Evolutionary conservation across 2,888 invertebrate species (phyloP).

Genomic region (Nomada flava): DNA sequence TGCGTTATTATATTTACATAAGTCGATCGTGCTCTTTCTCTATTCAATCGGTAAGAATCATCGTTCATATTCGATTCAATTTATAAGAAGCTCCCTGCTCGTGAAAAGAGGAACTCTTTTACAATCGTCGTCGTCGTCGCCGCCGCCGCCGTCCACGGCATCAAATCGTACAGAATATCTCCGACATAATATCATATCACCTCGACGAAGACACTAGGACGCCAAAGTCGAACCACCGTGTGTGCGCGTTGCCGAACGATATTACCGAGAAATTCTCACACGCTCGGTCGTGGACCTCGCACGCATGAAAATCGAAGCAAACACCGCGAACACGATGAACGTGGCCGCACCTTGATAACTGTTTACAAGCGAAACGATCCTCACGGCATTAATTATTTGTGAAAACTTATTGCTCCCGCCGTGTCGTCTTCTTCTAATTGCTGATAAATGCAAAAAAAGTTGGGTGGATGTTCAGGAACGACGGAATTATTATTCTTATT

Average conservation of each 20-base stretch:
- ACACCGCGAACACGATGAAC: constrained; percentile 48
- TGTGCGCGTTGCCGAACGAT: constrained; percentile 25
- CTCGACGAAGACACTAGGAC: constrained; percentile 8
- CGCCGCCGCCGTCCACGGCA: constrained; percentile 51
- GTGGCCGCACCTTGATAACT: constrained; percentile 59
- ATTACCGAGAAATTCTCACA: constrained; percentile 38
- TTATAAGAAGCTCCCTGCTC: background rate
- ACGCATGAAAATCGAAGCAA: constrained; percentile 65
- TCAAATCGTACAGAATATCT: constrained; percentile 35
- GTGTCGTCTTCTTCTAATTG: background rate
- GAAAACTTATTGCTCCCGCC: constrained; percentile 2
- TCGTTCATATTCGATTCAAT: constrained; percentile 18
- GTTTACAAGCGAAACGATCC: constrained; percentile 45
- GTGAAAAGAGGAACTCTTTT: background rate
- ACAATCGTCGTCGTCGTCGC: constrained; percentile 35
- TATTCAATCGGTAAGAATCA: background rate
- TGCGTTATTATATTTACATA: constrained; percentile 32
- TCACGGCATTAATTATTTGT: constrained; percentile 42
- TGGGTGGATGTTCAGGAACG: constrained; percentile 37
- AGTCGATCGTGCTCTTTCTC: background rate
- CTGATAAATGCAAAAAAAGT: constrained; percentile 36
- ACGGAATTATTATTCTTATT: constrained; percentile 11
- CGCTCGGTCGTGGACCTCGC: constrained; percentile 55
- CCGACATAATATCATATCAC: constrained; percentile 55
- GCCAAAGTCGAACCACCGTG: constrained; percentile 26